Percentiles rank a stretch among this genome's conserved stretches.
These are phyloP conservation scores for Microchirus variegatus DNA, from an alignment of 2,797 vertebrate species.

Conservation along the genomic window DNA sequence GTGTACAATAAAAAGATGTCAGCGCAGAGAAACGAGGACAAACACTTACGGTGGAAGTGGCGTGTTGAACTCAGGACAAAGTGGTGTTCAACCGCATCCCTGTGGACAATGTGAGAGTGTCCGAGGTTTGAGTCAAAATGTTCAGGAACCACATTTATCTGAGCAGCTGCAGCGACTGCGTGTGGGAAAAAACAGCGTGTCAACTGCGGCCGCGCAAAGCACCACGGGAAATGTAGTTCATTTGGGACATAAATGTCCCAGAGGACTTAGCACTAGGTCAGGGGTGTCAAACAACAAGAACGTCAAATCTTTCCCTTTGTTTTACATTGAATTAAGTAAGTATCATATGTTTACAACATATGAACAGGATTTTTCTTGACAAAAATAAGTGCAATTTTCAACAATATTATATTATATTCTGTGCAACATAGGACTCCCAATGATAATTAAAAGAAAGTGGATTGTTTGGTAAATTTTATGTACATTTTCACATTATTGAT, in stretches of 20 bases:
- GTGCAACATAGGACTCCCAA: no score
- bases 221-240: slow-evolving; percentile 57
- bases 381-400: no score
- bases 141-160: slow-evolving; percentile 48
- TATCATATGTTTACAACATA: no score
- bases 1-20: neutral
- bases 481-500: no score
- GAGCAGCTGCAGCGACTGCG: slow-evolving; percentile 17
- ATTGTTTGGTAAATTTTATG: no score
- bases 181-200: slow-evolving; percentile 48
- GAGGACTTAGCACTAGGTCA: neutral
- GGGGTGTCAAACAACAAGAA: neutral
- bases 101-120: slow-evolving; percentile 34
- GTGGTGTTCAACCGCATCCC: neutral
- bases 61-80: neutral
- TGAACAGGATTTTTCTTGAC: no score
- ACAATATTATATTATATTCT: no score
- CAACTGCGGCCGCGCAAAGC: neutral
- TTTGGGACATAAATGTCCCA: slow-evolving; percentile 23
- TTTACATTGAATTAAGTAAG: no score
- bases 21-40: neutral
- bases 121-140: slow-evolving; percentile 17
- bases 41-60: slow-evolving; percentile 47
- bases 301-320: no score
- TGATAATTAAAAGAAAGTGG: no score